Base-by-base conservation (phyloP, 2,113 vertebrate species). In the Ailuropoda melanoleuca region DNA sequence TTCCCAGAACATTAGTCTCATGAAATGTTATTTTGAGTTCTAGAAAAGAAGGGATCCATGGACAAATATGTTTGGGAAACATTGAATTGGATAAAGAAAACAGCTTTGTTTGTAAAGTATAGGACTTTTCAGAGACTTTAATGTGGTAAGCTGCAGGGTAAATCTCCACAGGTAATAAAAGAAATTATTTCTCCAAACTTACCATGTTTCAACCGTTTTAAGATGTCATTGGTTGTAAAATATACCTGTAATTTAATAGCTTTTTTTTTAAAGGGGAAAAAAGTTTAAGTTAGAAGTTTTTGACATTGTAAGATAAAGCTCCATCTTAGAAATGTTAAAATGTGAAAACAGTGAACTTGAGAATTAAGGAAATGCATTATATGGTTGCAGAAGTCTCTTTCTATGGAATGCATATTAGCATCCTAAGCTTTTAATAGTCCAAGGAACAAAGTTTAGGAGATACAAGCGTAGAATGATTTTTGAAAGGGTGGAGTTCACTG, bases 271-370 rank as follows among this genome's bases (percentile, higher is more conserved):
- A 48, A 62, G 26, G 14, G 29, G 17, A 4, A 48, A 74, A 91
- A 80, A 74, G 18, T 64, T 80, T 95, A 46, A 77, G 46, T 17
- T 91, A 66, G 50, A 8, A 48, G 7, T 34, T 70, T 77, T 84
- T 89, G 46, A 70, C 56, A 77, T 26, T 89, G 50, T 87, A 84
- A 93, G 62, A 70, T 62, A 34, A 88, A 84, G 8, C 23, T 88
- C 15, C 55, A 83, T 86, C 95, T 90, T 95, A 43, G 46, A 92
- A 74, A 95, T 88, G 39, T 94, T 78, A 93, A 96, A 94, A 50
- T 90, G 62, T 55, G 7, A 75, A 90, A 82, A 74, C 18, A 39
- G 26, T 84, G 43, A 96, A 55, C 84, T 91, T 85, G 43, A 93
- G 68, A 87, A 55, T 68, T 58, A 90, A 88, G 68, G 75, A 95